Percentiles rank a stretch among this genome's conserved stretches.
phyloP scores from a whole-genome alignment of 2,888 invertebrate genomes.

The Chymomyza procnemis region DNA sequence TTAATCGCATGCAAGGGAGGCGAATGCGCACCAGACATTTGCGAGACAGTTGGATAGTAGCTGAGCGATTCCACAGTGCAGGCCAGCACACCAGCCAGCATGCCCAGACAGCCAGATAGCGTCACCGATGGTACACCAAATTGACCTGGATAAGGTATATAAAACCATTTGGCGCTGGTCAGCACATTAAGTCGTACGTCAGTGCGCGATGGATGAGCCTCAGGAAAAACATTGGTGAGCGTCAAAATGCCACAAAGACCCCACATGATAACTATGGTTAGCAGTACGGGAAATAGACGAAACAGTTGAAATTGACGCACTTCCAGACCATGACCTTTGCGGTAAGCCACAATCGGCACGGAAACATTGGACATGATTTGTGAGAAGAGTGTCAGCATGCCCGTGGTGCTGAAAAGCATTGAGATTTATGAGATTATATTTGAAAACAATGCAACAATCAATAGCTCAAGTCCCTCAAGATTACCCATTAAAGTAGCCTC shows the following conservation, averaged over 20 bases:
- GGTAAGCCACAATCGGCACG: conserved; percentile 82
- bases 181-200: conserved; percentile 86
- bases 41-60: conserved; percentile 94
- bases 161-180: conserved; percentile 87
- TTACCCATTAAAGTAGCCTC: too few species aligned
- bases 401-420: conserved; percentile 81
- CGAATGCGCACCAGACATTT: conserved; percentile 88
- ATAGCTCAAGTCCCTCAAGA: too few species aligned
- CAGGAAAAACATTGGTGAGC: conserved; percentile 81
- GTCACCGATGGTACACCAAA: conserved; percentile 88
- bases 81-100: conserved; percentile 88
- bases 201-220: conserved; percentile 85
- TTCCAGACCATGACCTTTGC: conserved; percentile 80
- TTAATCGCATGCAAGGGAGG: conserved; percentile 93
- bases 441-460: background rate
- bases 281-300: conserved; percentile 88
- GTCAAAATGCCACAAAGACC: conserved; percentile 86
- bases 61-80: conserved; percentile 91
- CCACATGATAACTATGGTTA: conserved; percentile 89
- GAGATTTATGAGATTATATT: background rate
- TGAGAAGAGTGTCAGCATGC: conserved; percentile 87
- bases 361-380: conserved; percentile 86
- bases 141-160: conserved; percentile 90
- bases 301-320: conserved; percentile 85
- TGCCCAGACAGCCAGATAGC: conserved; percentile 84